Evolutionary conservation across 2,113 vertebrate genomes (phyloP).

Genomic region (Ranitomeya imitator): DNA sequence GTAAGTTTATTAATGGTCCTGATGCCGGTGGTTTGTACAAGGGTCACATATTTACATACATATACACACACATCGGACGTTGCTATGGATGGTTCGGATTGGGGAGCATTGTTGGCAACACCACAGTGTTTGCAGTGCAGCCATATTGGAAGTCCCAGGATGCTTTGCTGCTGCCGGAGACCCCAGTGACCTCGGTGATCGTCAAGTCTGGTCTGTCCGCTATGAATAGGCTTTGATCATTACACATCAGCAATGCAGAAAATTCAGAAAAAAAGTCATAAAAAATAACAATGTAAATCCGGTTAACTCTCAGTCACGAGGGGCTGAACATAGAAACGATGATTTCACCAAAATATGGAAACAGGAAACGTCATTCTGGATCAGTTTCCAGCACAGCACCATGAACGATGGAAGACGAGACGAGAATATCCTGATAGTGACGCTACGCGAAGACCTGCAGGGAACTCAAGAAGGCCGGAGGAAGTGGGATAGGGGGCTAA

Average conservation of each 20-base stretch:
- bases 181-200: neutral
- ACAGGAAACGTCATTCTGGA: constrained; percentile 42
- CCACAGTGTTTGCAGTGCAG: neutral
- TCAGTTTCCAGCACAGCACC: constrained; percentile 47
- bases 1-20: neutral
- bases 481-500: constrained; percentile 21
- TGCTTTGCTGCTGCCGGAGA: constrained; percentile 15
- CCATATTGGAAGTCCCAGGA: neutral
- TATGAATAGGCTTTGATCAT: constrained; percentile 40
- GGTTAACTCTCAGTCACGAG: constrained; percentile 40
- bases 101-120: neutral
- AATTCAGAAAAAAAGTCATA: neutral
- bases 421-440: constrained; percentile 5
- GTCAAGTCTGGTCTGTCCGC: neutral
- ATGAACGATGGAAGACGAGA: neutral
- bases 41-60: neutral
- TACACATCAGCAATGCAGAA: neutral
- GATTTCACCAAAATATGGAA: constrained; percentile 15
- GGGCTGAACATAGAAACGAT: neutral
- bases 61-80: neutral
- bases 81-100: neutral
- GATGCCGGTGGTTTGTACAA: neutral
- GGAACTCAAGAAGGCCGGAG: constrained; percentile 49
- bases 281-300: neutral
- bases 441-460: constrained; percentile 44